phyloP scores from a whole-genome alignment of 2,888 invertebrate species.

The Drosophila nr. perissopoda region DNA sequence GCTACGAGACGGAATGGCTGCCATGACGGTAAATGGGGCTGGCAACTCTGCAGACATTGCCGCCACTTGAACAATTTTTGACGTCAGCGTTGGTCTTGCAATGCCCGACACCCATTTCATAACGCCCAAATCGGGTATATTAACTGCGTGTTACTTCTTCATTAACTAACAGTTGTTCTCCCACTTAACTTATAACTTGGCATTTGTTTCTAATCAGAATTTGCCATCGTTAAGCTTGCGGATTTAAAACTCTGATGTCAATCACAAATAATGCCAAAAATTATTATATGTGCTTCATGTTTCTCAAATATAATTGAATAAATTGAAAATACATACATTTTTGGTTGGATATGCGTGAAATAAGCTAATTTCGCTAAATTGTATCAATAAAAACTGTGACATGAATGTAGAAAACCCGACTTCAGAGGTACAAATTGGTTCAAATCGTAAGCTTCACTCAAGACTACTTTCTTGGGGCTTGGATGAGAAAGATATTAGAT shows the following conservation, averaged over 20 bases:
- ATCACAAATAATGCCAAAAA: neutral
- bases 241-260: neutral
- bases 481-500: neutral
- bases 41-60: constrained; percentile 30
- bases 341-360: neutral
- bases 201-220: neutral
- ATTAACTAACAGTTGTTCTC: neutral
- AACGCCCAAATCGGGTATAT: constrained; percentile 23
- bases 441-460: neutral
- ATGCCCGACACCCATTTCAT: neutral
- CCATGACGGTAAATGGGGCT: constrained; percentile 25
- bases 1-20: constrained; percentile 23
- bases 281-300: neutral
- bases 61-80: constrained; percentile 37
- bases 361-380: neutral
- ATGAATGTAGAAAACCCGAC: neutral
- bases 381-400: neutral
- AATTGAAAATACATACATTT: neutral
- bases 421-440: neutral
- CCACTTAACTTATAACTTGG: neutral
- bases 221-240: neutral
- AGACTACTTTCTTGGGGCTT: neutral
- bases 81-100: constrained; percentile 24
- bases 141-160: neutral
- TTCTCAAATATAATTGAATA: neutral